These are phyloP conservation scores for Amaurobius ferox DNA, from an alignment of 2,888 invertebrate species.

Conservation along the genomic window DNA sequence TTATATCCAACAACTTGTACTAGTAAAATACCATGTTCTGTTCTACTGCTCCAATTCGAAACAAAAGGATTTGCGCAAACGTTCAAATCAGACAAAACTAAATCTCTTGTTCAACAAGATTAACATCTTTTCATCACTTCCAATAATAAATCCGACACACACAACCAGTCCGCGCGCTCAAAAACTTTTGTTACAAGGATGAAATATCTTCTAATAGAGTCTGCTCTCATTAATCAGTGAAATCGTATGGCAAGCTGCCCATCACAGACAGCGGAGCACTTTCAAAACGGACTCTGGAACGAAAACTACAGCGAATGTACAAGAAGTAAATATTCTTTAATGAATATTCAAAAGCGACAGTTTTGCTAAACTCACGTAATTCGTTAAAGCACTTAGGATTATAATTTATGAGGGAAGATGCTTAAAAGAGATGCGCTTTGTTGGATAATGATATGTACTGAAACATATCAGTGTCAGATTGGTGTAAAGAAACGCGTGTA, in stretches of 20 bases:
- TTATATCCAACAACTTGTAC: no score
- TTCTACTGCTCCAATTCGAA: not conserved
- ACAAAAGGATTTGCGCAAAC: constrained; percentile 1
- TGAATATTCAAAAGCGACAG: not conserved
- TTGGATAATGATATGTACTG: not conserved
- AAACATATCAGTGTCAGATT: not conserved
- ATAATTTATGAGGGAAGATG: not conserved
- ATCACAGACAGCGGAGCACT: constrained; percentile 6
- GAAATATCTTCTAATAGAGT: not conserved
- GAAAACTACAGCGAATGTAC: not conserved
- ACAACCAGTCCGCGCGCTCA: not conserved
- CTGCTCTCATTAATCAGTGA: not conserved
- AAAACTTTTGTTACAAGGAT: constrained; percentile 15
- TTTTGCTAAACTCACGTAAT: not conserved
- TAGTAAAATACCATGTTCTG: not conserved
- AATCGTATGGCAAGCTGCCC: not conserved
- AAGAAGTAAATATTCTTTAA: not conserved
- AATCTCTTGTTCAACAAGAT: constrained; percentile 3
- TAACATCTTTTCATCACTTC: constrained; percentile 12
- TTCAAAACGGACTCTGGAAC: not conserved
- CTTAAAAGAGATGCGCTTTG: not conserved
- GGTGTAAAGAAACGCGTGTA: not conserved
- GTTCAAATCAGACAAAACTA: constrained; percentile 1
- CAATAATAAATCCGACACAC: constrained; percentile 16
- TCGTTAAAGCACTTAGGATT: not conserved